phyloP scores from a whole-genome alignment of 2,797 vertebrate genomes.

The Brachyalestes nurse region DNA sequence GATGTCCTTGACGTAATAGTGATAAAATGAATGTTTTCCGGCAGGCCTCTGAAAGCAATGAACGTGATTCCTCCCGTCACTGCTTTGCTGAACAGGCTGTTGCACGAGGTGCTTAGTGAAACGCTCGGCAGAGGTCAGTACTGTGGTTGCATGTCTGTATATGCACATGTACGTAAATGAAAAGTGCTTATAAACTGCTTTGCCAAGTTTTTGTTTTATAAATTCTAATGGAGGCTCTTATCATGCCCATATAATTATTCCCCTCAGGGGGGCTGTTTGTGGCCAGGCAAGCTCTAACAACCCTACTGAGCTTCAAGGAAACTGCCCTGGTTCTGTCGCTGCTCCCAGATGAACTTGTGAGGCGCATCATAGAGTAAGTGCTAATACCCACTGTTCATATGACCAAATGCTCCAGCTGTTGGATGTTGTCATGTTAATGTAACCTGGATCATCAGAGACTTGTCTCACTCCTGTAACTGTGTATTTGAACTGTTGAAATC shows the following conservation, averaged over 20 bases:
- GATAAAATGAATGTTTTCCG: slow-evolving; percentile 32
- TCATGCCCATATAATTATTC: slow-evolving; percentile 15
- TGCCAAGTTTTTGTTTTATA: too few relatives aligned
- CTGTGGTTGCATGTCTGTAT: not conserved
- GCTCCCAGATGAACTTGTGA: slow-evolving; percentile 84
- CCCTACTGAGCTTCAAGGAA: slow-evolving; percentile 88
- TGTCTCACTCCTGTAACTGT: too few relatives aligned
- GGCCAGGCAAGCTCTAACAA: slow-evolving; percentile 89
- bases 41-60: slow-evolving; percentile 83
- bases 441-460: too few relatives aligned
- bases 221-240: not conserved
- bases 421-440: too few relatives aligned
- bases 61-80: slow-evolving; percentile 74
- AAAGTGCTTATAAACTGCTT: not conserved
- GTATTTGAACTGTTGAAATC: too few relatives aligned
- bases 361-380: slow-evolving; percentile 83
- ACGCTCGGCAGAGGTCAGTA: slow-evolving; percentile 83
- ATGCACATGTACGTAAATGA: too few relatives aligned
- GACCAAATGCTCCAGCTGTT: not conserved
- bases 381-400: not conserved
- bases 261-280: slow-evolving; percentile 86
- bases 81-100: slow-evolving; percentile 78
- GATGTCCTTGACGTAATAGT: slow-evolving; percentile 1
- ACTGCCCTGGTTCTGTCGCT: slow-evolving; percentile 83
- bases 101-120: slow-evolving; percentile 78